phyloP scores from a whole-genome alignment of 2,888 invertebrate genomes.

The Molanna angustata region DNA sequence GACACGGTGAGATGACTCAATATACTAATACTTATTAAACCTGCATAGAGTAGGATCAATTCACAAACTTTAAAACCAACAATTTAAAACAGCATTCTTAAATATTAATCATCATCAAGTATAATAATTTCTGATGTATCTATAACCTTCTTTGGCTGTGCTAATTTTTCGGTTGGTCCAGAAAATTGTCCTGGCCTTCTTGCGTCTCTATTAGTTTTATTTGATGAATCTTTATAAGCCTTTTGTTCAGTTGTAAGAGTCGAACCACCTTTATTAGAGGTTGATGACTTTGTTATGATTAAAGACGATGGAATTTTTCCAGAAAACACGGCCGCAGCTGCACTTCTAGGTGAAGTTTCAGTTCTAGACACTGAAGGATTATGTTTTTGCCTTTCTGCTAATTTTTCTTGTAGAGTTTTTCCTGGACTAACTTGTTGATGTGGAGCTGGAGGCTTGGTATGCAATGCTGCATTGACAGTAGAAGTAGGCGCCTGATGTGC shows the following conservation, averaged over 20 bases:
- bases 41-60: too few species aligned
- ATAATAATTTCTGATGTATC: slow-evolving; percentile 42
- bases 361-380: slow-evolving; percentile 39
- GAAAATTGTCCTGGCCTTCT: slow-evolving; percentile 20
- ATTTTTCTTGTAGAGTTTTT: slow-evolving; percentile 66
- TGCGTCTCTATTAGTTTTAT: slow-evolving; percentile 12
- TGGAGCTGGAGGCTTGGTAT: slow-evolving; percentile 45
- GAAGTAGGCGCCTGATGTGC: slow-evolving; percentile 37
- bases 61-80: neutral
- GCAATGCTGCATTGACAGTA: slow-evolving; percentile 40
- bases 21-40: too few species aligned
- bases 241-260: slow-evolving; percentile 35
- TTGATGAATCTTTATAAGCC: slow-evolving; percentile 38
- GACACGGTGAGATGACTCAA: neutral
- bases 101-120: slow-evolving; percentile 45
- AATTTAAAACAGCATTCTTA: neutral
- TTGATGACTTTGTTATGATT: slow-evolving; percentile 51
- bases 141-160: slow-evolving; percentile 24
- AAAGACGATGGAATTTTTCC: slow-evolving; percentile 53
- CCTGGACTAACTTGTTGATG: slow-evolving; percentile 55
- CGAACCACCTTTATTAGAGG: slow-evolving; percentile 17
- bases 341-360: slow-evolving; percentile 34
- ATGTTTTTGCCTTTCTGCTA: slow-evolving; percentile 62
- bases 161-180: slow-evolving; percentile 9
- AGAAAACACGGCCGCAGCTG: slow-evolving; percentile 44